Evolutionary conservation across 2,113 vertebrate genomes (phyloP).

Genomic region (Oreochromis tanganicae): DNA sequence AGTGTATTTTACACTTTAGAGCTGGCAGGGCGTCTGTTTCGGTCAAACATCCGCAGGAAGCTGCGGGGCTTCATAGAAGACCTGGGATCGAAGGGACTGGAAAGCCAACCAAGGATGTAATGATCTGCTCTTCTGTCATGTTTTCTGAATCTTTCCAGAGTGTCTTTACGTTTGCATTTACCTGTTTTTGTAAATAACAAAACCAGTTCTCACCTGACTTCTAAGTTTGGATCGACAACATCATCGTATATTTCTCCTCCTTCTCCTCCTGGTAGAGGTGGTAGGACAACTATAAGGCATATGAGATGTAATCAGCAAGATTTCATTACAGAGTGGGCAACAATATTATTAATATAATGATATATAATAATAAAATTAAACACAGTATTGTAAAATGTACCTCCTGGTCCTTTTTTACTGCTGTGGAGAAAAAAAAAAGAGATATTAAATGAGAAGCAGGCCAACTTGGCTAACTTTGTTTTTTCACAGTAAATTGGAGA

Average conservation of each 20-base stretch:
- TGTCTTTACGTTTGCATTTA: background rate
- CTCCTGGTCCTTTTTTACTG: slow-evolving; percentile 60
- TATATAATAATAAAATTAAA: background rate
- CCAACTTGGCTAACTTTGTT: background rate
- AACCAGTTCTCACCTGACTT: slow-evolving; percentile 68
- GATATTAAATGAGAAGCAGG: background rate
- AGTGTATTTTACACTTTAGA: slow-evolving; percentile 80
- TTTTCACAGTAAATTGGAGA: background rate
- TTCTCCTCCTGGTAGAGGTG: slow-evolving; percentile 66
- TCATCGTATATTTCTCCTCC: slow-evolving; percentile 89
- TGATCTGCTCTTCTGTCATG: background rate
- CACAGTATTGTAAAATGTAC: slow-evolving; percentile 52
- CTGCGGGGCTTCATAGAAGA: slow-evolving; percentile 70
- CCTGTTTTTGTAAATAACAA: background rate
- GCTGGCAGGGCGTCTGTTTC: slow-evolving; percentile 79
- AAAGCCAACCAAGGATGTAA: slow-evolving; percentile 46
- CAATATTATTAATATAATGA: background rate
- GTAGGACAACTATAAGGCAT: slow-evolving; percentile 69
- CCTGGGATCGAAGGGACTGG: slow-evolving; percentile 72
- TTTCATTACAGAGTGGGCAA: background rate
- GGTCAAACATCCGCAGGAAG: slow-evolving; percentile 84
- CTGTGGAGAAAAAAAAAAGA: slow-evolving; percentile 49
- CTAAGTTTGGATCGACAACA: slow-evolving; percentile 71
- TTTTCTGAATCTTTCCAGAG: background rate
- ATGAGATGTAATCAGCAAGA: background rate